phyloP scores from a whole-genome alignment of 2,888 invertebrate genomes.

The Latrodectus elegans region DNA sequence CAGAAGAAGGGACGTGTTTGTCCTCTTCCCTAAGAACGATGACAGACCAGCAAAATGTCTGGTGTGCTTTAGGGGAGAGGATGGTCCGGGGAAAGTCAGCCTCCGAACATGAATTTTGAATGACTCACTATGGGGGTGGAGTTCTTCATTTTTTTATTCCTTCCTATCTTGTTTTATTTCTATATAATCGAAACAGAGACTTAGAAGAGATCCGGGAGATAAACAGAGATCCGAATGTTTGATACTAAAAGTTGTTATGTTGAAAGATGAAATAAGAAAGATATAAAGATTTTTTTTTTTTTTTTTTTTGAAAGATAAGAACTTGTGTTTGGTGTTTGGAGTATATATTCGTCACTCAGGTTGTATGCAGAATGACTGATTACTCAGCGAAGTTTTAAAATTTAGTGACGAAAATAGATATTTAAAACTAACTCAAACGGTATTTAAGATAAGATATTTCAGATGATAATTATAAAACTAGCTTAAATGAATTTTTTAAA shows the following conservation, averaged over 20 bases:
- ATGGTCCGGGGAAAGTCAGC: not conserved
- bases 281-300: no score
- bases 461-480: no score
- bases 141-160: not conserved
- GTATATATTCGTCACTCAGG: no score
- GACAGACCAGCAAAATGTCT: conserved; percentile 3
- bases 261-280: no score
- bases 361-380: no score
- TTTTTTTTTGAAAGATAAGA: no score
- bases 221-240: conserved; percentile 2
- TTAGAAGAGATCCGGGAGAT: not conserved
- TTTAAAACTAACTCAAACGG: no score
- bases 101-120: not conserved
- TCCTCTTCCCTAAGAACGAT: conserved; percentile 36
- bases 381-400: no score
- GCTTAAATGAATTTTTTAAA: no score
- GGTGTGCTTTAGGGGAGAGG: not conserved
- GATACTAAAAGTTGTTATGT: not conserved
- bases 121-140: not conserved
- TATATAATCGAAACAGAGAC: not conserved
- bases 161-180: conserved; percentile 1
- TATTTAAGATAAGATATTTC: no score
- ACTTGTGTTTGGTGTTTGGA: no score
- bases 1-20: conserved; percentile 20
- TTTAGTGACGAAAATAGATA: no score